Base-by-base conservation (phyloP, 1,140 invertebrate genomes). In the Bombyx mandarina region DNA sequence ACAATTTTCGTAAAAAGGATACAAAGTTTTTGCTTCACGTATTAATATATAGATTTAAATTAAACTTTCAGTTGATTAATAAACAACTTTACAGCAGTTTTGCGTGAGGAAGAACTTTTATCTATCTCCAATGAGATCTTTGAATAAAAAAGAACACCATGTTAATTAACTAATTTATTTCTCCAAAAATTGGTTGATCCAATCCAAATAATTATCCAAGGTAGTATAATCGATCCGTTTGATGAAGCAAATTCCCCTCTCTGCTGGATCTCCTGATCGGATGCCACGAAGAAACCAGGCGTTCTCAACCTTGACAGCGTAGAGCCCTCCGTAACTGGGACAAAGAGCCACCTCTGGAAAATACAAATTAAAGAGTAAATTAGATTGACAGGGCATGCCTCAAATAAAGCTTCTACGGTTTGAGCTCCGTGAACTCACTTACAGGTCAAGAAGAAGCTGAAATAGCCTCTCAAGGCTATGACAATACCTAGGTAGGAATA, bases 261-360 rank as follows among this genome's bases (percentile, higher is more conserved):
- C 52, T 1, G 57, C 56, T 0, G 72, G 68, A 35, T 73, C 69
- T 0, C 64, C 76, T 7, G 64, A 66, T 18, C 74, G 58, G 12
- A 84, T 67, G 0, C 74, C 81, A 6, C 56, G 61, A 1, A 82
- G 62, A 35, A 64, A 71, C 73, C 75, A 76, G 1, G 52, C 52
- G 8, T 63, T 56, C 0, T 22, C 7, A 0, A 54, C 51, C 46
- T 63, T 67, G 0, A 61, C 63, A 4, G 66, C 72, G 50, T 63
- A 76, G 0, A 80, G 12, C 18, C 79, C 77, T 9, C 79, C 79
- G 54, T 75, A 79, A 54, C 77, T 84, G 5, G 81, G 81, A 22
- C 81, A 84, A 6, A 75, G 58, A 22, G 69, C 56, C 12, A 77
- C 57, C 59, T 73, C 80, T 84, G 65, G 8, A 72, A 71, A 55